Conservation (phyloP, 2,888 invertebrate species). For the Cyaniris semiargus region DNA sequence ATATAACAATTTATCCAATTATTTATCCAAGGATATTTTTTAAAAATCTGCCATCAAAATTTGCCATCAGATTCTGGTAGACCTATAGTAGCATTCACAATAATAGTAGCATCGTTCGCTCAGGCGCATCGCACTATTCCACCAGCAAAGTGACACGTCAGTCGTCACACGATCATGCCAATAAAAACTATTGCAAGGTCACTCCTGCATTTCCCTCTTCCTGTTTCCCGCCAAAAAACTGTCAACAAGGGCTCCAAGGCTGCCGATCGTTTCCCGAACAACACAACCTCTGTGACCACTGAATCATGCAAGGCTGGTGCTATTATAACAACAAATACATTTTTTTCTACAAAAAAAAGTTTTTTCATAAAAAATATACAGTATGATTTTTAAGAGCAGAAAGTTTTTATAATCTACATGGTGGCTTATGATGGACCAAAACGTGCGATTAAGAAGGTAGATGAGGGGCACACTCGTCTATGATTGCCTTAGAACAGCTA, state of each 20-base stretch:
- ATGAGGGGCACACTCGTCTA: no score
- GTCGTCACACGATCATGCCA: not conserved
- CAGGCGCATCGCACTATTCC: not conserved
- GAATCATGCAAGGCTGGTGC: not conserved
- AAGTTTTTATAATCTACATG: no score
- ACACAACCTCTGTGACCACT: conserved; percentile 30
- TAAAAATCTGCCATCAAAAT: no score
- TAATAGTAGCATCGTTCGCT: not conserved
- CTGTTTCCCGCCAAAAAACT: conserved; percentile 57
- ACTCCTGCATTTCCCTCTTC: conserved; percentile 50
- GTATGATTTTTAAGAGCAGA: no score
- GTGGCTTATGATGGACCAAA: no score
- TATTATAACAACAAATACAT: not conserved
- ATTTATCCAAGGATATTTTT: no score
- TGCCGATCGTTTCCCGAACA: conserved; percentile 53
- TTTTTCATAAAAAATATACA: not conserved
- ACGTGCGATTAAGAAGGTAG: no score
- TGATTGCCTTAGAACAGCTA: no score
- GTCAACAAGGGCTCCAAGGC: conserved; percentile 52
- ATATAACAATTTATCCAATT: no score
- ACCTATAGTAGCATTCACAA: no score
- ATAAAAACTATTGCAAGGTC: conserved; percentile 7
- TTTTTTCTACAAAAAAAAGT: not conserved
- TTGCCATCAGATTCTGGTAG: no score
- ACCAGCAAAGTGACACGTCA: not conserved